phyloP scores from a whole-genome alignment of 2,113 vertebrate genomes.

The Morone chrysops region DNA sequence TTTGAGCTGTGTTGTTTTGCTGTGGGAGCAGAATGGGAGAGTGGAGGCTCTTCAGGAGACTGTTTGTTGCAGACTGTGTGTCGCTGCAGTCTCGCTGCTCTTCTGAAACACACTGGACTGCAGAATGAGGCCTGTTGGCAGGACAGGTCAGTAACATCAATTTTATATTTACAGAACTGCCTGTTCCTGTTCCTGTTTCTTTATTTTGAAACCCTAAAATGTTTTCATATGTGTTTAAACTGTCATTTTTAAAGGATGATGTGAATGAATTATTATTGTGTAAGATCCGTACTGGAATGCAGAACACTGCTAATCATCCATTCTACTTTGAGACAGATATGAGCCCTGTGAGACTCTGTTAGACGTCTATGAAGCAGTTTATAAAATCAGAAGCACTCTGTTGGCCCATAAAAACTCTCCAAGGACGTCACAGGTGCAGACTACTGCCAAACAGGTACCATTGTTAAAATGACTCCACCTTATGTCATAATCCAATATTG shows the following conservation, averaged over 20 bases:
- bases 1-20: slow-evolving; percentile 35
- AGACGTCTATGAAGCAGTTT: slow-evolving; percentile 84
- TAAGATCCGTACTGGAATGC: not conserved
- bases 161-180: not conserved
- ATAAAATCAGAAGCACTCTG: slow-evolving; percentile 84
- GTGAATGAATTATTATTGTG: not conserved
- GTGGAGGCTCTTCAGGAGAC: slow-evolving; percentile 73
- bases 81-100: slow-evolving; percentile 85
- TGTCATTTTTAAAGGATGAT: slow-evolving; percentile 9
- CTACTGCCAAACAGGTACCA: slow-evolving; percentile 79
- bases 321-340: slow-evolving; percentile 72
- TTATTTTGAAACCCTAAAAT: not conserved
- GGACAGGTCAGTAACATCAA: slow-evolving; percentile 77
- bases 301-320: not conserved
- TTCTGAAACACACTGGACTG: slow-evolving; percentile 86
- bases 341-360: slow-evolving; percentile 84
- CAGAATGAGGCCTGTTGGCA: slow-evolving; percentile 83
- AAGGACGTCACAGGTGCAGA: slow-evolving; percentile 67
- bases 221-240: not conserved
- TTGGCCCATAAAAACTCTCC: slow-evolving; percentile 81
- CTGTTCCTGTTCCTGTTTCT: not conserved
- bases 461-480: not conserved
- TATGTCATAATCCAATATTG: slow-evolving; percentile 5
- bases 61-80: slow-evolving; percentile 82
- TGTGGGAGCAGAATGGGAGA: slow-evolving; percentile 84